phyloP scores from a whole-genome alignment of 1,140 invertebrate species.

The Zaprionus davidi region DNA sequence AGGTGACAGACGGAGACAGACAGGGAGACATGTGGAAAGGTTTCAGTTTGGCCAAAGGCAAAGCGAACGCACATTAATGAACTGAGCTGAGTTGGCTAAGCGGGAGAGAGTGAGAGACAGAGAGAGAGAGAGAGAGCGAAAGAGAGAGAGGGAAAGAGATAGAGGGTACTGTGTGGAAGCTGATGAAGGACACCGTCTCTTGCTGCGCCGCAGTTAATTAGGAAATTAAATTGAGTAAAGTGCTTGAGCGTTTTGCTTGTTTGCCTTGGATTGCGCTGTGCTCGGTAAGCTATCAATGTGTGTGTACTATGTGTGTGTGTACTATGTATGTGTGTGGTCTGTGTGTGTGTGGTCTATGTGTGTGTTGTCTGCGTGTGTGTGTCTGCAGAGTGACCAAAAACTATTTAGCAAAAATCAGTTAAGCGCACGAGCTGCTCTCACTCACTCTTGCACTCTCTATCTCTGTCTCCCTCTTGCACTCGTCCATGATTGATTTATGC shows the following conservation, averaged over 20 bases:
- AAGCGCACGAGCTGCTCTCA: slow-evolving; percentile 17
- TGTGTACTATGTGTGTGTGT: neutral
- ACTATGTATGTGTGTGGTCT: neutral
- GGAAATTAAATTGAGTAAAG: slow-evolving; percentile 83
- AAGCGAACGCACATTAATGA: slow-evolving; percentile 49
- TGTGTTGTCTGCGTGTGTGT: neutral
- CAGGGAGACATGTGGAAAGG: slow-evolving; percentile 23
- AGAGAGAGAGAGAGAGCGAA: neutral
- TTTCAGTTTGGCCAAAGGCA: slow-evolving; percentile 34
- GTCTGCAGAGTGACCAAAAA: slow-evolving; percentile 21
- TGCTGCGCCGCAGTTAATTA: slow-evolving; percentile 72
- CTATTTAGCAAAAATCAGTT: slow-evolving; percentile 32
- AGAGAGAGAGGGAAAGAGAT: neutral
- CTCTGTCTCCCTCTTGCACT: neutral
- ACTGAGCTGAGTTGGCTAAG: slow-evolving; percentile 22
- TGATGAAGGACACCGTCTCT: slow-evolving; percentile 46
- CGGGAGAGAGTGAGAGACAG: too few species aligned
- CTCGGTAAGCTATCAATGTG: neutral
- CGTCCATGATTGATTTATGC: slow-evolving; percentile 47
- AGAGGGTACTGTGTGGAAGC: neutral
- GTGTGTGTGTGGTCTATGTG: slow-evolving; percentile 16
- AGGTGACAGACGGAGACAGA: slow-evolving; percentile 23
- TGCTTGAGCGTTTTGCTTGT: slow-evolving; percentile 77
- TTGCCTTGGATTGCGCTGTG: slow-evolving; percentile 41
- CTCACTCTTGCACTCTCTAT: neutral